These are phyloP conservation scores for Oligia strigilis DNA, from an alignment of 2,888 invertebrate species.

Conservation along the genomic window DNA sequence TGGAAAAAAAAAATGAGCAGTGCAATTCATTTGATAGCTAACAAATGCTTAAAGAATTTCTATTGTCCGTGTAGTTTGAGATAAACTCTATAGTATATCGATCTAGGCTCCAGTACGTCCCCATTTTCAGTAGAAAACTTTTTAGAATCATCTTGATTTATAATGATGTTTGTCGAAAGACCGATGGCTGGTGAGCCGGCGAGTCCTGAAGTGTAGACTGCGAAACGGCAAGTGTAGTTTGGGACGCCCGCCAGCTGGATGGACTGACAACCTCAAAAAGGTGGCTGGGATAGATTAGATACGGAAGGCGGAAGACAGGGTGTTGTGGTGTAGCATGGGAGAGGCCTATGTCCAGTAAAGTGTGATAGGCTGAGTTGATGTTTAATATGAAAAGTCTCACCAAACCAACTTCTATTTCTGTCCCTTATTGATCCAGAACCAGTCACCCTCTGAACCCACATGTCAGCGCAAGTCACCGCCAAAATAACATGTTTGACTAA, in stretches of 20 bases:
- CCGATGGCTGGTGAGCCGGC: not conserved
- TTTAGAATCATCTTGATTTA: not conserved
- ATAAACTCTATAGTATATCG: not conserved
- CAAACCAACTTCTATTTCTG: not conserved
- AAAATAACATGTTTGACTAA: constrained; percentile 30
- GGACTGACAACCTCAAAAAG: too few species aligned
- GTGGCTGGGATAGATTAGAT: too few species aligned
- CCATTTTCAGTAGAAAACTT: not conserved
- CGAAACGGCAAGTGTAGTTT: too few species aligned
- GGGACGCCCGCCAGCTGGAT: too few species aligned
- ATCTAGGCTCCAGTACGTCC: not conserved
- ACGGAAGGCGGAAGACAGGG: not conserved
- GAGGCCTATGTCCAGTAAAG: not conserved
- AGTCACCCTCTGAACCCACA: not conserved
- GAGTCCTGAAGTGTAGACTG: not conserved
- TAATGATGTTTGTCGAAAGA: not conserved
- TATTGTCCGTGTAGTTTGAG: not conserved
- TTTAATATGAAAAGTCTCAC: not conserved
- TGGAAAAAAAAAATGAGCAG: not conserved
- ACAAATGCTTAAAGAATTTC: not conserved
- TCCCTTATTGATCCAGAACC: not conserved
- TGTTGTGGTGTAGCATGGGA: too few species aligned
- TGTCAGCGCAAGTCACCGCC: constrained; percentile 5
- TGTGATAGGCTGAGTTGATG: not conserved
- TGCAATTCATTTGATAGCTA: not conserved